Evolutionary conservation across 2,888 invertebrate genomes (phyloP).

Genomic region (Lycocerus yunnanus): DNA sequence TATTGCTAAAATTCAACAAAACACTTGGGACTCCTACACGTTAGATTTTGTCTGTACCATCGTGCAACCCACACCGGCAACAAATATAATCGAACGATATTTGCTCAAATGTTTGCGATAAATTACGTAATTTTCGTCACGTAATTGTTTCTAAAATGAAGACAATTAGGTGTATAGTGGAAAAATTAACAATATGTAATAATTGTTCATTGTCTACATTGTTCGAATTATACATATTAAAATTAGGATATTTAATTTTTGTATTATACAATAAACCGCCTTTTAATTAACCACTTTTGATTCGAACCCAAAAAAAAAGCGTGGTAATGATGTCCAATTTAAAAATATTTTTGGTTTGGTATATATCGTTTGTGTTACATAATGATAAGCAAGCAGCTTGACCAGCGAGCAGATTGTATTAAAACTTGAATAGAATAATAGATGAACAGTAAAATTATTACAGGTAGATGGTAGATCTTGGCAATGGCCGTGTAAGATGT

Average conservation of each 20-base stretch:
- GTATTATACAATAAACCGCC: neutral
- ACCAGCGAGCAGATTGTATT: neutral
- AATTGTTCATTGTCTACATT: neutral
- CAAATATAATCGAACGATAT: neutral
- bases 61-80: neutral
- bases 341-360: neutral
- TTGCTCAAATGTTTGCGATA: neutral
- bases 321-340: neutral
- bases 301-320: neutral
- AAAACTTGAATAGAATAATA: slow-evolving; percentile 6
- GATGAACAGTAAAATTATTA: slow-evolving; percentile 23
- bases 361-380: neutral
- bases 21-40: neutral
- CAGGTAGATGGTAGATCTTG: slow-evolving; percentile 26
- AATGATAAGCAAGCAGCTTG: neutral
- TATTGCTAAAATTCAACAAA: neutral
- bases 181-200: neutral
- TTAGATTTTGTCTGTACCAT: neutral
- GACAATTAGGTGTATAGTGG: neutral
- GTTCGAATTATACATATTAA: neutral
- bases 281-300: neutral
- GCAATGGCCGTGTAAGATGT: slow-evolving; percentile 37
- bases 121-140: neutral
- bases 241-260: neutral
- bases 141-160: neutral